phyloP scores from a whole-genome alignment of 2,113 vertebrate species.

The Macquaria australasica region DNA sequence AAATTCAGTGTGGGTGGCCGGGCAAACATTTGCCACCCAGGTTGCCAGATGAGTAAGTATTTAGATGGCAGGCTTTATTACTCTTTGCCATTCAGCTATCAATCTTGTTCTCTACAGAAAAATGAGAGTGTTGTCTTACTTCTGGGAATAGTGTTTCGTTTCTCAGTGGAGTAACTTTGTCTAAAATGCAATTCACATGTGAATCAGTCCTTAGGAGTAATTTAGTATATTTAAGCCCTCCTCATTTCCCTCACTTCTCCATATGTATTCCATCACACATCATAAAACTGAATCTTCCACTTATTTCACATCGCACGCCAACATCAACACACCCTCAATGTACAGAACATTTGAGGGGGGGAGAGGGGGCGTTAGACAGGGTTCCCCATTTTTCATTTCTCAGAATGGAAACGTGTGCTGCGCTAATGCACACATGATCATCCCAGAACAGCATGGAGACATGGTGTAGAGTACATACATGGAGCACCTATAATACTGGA shows the following conservation, averaged over 20 bases:
- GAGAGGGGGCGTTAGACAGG: neutral
- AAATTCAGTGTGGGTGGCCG: conserved; percentile 59
- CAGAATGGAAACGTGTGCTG: conserved; percentile 54
- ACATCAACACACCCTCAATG: conserved; percentile 44
- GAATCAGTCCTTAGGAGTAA: neutral
- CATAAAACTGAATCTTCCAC: conserved; percentile 1
- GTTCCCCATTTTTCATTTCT: conserved; percentile 46
- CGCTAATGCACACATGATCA: conserved; percentile 10
- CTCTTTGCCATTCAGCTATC: conserved; percentile 39
- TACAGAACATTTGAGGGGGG: conserved; percentile 52
- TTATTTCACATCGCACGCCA: neutral
- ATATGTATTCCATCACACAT: conserved; percentile 36
- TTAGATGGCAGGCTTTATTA: conserved; percentile 40
- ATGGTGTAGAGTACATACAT: conserved; percentile 18
- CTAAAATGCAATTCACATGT: conserved; percentile 5
- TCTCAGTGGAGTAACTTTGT: neutral
- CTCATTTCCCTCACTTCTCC: neutral
- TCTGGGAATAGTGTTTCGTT: neutral
- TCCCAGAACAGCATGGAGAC: conserved; percentile 20
- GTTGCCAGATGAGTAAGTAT: conserved; percentile 37
- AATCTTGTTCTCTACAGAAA: conserved; percentile 3
- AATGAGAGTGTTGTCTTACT: neutral
- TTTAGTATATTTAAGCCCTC: neutral
- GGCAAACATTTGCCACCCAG: conserved; percentile 61
- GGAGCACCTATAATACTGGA: neutral